Evolutionary conservation across 2,888 invertebrate species (phyloP), one percentile per base, ranked within the genome.

Genomic region (Athalia circularis): DNA sequence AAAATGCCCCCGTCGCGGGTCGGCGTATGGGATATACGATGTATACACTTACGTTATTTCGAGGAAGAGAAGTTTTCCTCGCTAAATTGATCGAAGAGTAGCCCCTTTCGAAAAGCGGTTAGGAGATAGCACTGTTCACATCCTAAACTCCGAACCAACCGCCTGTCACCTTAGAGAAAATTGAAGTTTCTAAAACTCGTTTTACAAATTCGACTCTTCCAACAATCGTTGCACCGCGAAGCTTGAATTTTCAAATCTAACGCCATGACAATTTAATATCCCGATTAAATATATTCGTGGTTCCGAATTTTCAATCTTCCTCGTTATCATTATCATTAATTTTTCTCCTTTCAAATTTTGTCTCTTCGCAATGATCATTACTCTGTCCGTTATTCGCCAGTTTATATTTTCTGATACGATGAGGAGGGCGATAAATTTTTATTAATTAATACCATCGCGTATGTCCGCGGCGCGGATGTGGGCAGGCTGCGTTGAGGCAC

Each of bases 61-160:
- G 29, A 29, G 50, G 54, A 5, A 4, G 29, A 11, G 11, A 68
- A 68, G 29, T 68, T 68, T 52, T n/a, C 11, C 29, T 50, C 47
- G 52, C 43, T 52, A 68, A 68, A 68, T 68, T 68, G 50, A 68
- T 68, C 68, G 68, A 54, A 50, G 54, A 15, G 29, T 29, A 29
- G 29, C 29, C 50, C 67, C 15, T 67, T 54, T 57, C 45, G 43
- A 11, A 9, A 8, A 45, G 64, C 9, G 29, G 3, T 64, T 6
- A 43, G 64, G 45, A 43, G 47, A 45, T 47, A 65, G 47, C 47
- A 54, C 11, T 11, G 65, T 65, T 9, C 13, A n/a, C 11, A 45
- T 47, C 65, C 4, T 3, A 4, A 8, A 13, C 13, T 13, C 15
- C n/a, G 29, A 68, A 52, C 52, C 67, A 50, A 52, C 67, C 47